Percentiles rank a stretch among this genome's conserved stretches.
Evolutionary conservation across 2,113 vertebrate genomes (phyloP).

Genomic region (Gasterosteus aculeatus): DNA sequence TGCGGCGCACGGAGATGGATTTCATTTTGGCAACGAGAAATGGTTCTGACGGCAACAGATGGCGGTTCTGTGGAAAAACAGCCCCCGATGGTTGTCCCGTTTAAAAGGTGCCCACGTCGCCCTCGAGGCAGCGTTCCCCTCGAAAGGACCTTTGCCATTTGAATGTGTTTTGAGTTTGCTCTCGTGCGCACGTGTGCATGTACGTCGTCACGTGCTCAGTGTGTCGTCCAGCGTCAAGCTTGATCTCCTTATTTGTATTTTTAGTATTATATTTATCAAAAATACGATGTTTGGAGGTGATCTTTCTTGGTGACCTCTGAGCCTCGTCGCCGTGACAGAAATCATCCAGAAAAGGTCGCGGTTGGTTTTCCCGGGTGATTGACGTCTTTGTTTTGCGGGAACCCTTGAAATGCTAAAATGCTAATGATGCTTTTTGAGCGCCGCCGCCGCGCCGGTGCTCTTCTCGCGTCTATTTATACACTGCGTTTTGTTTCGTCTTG

Average conservation of each 20-base stretch:
- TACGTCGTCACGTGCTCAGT: conserved; percentile 13
- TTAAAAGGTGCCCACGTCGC: conserved; percentile 29
- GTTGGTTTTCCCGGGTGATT: conserved; percentile 1
- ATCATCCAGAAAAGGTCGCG: conserved; percentile 18
- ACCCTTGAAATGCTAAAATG: conserved; percentile 32
- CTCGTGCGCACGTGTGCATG: conserved; percentile 21
- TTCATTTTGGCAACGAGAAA: conserved; percentile 11
- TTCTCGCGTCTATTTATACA: conserved; percentile 50
- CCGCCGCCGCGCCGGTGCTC: neutral
- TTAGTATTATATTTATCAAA: conserved; percentile 4
- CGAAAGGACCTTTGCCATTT: conserved; percentile 18
- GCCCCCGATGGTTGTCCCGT: conserved; percentile 16
- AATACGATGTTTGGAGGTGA: conserved; percentile 8
- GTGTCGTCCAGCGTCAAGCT: conserved; percentile 23
- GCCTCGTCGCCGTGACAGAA: conserved; percentile 28
- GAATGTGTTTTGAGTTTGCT: conserved; percentile 18
- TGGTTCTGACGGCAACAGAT: conserved; percentile 15
- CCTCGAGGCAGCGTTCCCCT: conserved; percentile 13
- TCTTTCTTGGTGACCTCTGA: conserved; percentile 12
- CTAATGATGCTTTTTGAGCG: conserved; percentile 13
- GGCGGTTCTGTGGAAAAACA: conserved; percentile 31
- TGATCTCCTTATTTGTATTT: conserved; percentile 23
- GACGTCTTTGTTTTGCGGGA: conserved; percentile 46
- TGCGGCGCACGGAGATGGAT: conserved; percentile 17
- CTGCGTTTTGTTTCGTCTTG: conserved; percentile 39